Base-by-base conservation (phyloP, 2,888 invertebrate species). In the Cryptocephalus primarius region DNA sequence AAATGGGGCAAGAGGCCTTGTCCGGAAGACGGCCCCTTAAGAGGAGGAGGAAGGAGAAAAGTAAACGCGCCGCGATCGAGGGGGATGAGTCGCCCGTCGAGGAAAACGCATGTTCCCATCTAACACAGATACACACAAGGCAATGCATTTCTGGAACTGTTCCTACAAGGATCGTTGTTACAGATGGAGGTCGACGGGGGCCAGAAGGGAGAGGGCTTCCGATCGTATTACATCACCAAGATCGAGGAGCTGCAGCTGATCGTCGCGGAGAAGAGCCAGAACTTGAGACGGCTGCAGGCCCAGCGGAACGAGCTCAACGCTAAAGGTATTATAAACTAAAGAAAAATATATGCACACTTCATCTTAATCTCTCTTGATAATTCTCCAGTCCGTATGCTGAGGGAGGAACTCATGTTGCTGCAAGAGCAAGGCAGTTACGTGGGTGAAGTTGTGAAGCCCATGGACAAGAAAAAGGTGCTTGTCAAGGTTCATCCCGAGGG, bases 401-500 rank as follows among this genome's bases (percentile, higher is more conserved):
- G 97, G 8, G 99, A 99, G 67, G 99, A 99, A 67, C 75, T 99
- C 1, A 96, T 97, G 72, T 77, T 97, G 31, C 75, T 99, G 9
- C 88, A 89, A 68, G 99, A 99, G 65, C 99, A 99, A 69, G 99
- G 99, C 10, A 96, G 96, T 12, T 97, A 99, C 73, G 99, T 99
- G 2, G 99, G 99, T 9, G 99, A 99, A 74, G 97, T 99, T 4
- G 96, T 97, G 0, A 97, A 99, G 67, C 95, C 96, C 0, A 99
- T 99, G 97, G 99, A 99, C 70, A 99, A 99, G 71, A 99, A 99
- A 73, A 99, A 99, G 71, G 97, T 99, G 0, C 77, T 99, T 1
- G 97, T 99, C 1, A 99, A 99, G 75, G 96, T 97, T 0, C 97
- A 99, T 67, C 97, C 97, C 0, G 99, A 99, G 72, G 99, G 99